Evolutionary conservation across 1,140 invertebrate genomes (phyloP).

Genomic region (Zaprionus ghesquierei): DNA sequence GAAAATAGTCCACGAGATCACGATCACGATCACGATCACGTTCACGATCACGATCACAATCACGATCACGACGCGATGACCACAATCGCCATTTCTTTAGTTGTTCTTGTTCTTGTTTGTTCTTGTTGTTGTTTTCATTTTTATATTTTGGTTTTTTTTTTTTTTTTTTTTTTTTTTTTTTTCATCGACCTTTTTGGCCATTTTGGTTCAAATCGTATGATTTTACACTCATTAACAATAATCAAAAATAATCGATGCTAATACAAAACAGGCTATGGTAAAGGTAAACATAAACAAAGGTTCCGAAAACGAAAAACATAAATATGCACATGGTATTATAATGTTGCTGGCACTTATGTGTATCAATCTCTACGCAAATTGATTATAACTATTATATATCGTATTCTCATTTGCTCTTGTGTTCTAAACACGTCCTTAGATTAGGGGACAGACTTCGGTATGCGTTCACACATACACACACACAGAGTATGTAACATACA

Average conservation of each 20-base stretch:
- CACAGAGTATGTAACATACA: not conserved
- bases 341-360: constrained; percentile 19
- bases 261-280: constrained; percentile 33
- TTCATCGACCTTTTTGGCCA: constrained; percentile 23
- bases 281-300: constrained; percentile 12
- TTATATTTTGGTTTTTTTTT: constrained; percentile 12
- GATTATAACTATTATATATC: not conserved
- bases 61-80: constrained; percentile 34
- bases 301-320: constrained; percentile 32
- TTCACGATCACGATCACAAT: constrained; percentile 61
- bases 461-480: too few relatives aligned
- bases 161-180: constrained; percentile 35
- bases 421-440: not conserved
- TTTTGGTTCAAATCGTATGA: constrained; percentile 35
- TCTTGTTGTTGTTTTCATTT: constrained; percentile 38
- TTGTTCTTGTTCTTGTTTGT: constrained; percentile 40
- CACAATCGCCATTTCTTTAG: constrained; percentile 53
- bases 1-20: constrained; percentile 72
- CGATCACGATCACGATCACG: constrained; percentile 56
- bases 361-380: constrained; percentile 18
- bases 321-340: constrained; percentile 43
- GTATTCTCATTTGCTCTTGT: not conserved
- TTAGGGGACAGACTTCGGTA: not conserved
- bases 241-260: constrained; percentile 55
- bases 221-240: constrained; percentile 48